Evolutionary conservation across 2,113 vertebrate species (phyloP).

Genomic region (Reinhardtius hippoglossoides): DNA sequence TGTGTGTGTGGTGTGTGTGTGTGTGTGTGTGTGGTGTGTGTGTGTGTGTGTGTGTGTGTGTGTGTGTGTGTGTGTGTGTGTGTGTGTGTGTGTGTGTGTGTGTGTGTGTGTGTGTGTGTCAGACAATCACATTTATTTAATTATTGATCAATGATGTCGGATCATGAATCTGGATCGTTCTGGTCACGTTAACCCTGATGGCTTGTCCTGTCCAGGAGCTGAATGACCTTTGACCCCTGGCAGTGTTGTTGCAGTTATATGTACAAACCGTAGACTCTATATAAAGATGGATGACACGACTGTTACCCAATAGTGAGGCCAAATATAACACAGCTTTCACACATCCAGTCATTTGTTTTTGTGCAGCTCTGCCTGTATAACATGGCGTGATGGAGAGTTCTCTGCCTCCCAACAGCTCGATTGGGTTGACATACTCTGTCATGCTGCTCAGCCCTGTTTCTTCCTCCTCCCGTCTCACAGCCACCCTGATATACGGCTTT

Average conservation of each 20-base stretch:
- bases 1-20: no score
- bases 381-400: neutral
- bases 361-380: neutral
- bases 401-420: conserved; percentile 16
- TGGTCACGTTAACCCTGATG: no score
- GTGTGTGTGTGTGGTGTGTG: no score
- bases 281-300: no score
- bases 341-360: neutral
- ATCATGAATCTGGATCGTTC: no score
- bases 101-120: no score
- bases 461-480: neutral
- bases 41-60: no score
- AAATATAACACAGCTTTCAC: neutral
- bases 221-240: neutral
- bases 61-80: no score
- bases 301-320: neutral
- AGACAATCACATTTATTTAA: no score
- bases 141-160: no score
- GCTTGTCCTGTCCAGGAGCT: neutral
- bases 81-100: no score
- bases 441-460: conserved; percentile 14
- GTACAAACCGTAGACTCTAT: no score
- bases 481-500: neutral
- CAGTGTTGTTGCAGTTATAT: neutral
- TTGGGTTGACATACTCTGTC: conserved; percentile 33